Evolutionary conservation across 2,113 vertebrate genomes (phyloP).

Genomic region (Sprattus sprattus): DNA sequence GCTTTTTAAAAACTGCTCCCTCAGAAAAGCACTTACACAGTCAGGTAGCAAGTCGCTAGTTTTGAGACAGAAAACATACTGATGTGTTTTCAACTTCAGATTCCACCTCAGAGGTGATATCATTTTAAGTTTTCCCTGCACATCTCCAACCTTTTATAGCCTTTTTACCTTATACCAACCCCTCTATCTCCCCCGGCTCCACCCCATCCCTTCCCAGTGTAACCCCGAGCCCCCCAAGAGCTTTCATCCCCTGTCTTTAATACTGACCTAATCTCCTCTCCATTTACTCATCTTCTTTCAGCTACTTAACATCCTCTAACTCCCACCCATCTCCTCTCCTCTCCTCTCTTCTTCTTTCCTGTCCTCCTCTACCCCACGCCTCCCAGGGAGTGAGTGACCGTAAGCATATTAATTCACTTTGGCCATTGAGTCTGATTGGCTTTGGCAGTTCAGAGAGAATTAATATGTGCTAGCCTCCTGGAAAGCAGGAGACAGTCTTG

Average conservation of each 20-base stretch:
- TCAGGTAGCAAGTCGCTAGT: background rate
- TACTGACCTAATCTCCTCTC: background rate
- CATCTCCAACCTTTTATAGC: background rate
- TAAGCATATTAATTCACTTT: conserved; percentile 41
- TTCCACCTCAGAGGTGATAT: background rate
- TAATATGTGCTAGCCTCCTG: conserved; percentile 35
- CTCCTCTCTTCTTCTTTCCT: background rate
- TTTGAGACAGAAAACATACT: background rate
- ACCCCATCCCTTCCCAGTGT: background rate
- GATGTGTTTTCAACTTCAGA: background rate
- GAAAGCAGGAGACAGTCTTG: conserved; percentile 20
- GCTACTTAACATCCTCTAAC: background rate
- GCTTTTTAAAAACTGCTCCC: background rate
- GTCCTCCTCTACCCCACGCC: background rate
- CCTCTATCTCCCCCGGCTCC: background rate
- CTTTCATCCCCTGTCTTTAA: background rate
- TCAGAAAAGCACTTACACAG: background rate
- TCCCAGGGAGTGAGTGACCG: conserved; percentile 31
- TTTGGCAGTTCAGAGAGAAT: conserved; percentile 42
- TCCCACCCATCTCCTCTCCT: background rate
- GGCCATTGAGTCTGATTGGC: conserved; percentile 33
- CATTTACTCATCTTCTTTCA: background rate
- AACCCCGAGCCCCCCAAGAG: background rate
- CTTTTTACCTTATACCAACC: background rate
- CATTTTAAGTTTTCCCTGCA: background rate